phyloP scores from a whole-genome alignment of 2,888 invertebrate species.

The Eugnorisma glareosa region DNA sequence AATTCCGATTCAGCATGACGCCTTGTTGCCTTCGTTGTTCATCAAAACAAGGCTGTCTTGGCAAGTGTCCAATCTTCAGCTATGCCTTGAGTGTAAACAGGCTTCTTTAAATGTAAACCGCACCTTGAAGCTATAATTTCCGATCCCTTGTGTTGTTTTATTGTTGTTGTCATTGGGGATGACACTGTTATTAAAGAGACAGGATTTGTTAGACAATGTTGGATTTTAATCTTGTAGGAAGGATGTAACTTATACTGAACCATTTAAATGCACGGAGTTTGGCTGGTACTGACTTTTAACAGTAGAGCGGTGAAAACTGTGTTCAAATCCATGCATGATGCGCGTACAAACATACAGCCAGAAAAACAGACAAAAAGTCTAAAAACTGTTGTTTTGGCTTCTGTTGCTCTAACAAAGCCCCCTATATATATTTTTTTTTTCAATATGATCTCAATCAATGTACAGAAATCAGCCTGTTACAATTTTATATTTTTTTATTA shows the following conservation, averaged over 20 bases:
- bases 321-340: no score
- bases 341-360: no score
- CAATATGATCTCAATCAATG: no score
- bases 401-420: no score
- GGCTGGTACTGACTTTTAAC: neutral
- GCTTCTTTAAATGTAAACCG: slow-evolving; percentile 48
- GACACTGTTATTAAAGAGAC: neutral
- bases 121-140: slow-evolving; percentile 18
- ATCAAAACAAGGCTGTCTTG: slow-evolving; percentile 63
- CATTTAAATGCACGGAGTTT: neutral
- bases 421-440: no score
- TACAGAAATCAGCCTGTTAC: no score
- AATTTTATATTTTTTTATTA: no score
- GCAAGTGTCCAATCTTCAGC: slow-evolving; percentile 67
- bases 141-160: slow-evolving; percentile 2
- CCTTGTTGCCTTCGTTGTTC: slow-evolving; percentile 60
- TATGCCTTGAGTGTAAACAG: slow-evolving; percentile 49
- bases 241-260: neutral
- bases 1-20: slow-evolving; percentile 67
- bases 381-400: no score
- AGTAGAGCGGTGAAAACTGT: no score
- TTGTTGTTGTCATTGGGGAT: neutral
- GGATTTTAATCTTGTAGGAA: neutral
- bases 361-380: no score
- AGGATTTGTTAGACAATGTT: neutral